phyloP scores from a whole-genome alignment of 2,797 vertebrate species.

The Rhinogobio ventralis region DNA sequence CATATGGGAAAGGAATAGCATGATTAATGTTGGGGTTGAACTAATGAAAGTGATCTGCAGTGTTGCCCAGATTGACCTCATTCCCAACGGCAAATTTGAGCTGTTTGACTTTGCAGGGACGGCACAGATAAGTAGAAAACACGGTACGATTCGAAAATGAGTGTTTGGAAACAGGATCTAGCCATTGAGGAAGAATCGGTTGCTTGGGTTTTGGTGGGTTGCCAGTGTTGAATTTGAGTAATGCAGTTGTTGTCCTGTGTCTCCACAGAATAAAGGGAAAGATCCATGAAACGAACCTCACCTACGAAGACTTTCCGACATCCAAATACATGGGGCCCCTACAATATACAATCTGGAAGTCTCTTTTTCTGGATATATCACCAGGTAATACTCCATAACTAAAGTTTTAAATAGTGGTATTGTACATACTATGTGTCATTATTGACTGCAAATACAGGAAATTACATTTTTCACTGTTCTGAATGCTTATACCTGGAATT shows the following conservation, averaged over 20 bases:
- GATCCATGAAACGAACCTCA: conserved; percentile 95
- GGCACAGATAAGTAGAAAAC: conserved; percentile 8
- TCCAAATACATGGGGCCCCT: conserved; percentile 97
- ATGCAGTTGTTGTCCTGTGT: conserved; percentile 56
- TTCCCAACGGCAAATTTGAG: conserved; percentile 20
- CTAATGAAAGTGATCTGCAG: conserved; percentile 53
- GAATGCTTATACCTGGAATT: background rate
- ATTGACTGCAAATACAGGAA: background rate
- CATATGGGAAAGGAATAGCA: conserved; percentile 54
- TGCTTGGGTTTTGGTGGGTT: conserved; percentile 16
- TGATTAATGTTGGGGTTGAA: conserved; percentile 61
- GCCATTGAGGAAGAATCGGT: conserved; percentile 4
- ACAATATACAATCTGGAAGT: conserved; percentile 98
- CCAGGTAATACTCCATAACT: conserved; percentile 81
- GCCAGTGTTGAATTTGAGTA: conserved; percentile 40
- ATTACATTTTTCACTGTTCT: background rate
- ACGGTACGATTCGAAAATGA: conserved; percentile 9
- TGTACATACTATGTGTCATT: background rate
- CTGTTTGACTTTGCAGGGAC: conserved; percentile 29
- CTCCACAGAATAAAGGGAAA: conserved; percentile 92
- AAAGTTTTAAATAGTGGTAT: background rate
- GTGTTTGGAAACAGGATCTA: conserved; percentile 33
- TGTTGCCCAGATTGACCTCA: conserved; percentile 44
- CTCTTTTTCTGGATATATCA: conserved; percentile 94
- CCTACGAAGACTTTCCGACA: conserved; percentile 96